These are phyloP conservation scores for Paedocypris micromegethes DNA, from an alignment of 2,797 vertebrate genomes.

Conservation along the genomic window DNA sequence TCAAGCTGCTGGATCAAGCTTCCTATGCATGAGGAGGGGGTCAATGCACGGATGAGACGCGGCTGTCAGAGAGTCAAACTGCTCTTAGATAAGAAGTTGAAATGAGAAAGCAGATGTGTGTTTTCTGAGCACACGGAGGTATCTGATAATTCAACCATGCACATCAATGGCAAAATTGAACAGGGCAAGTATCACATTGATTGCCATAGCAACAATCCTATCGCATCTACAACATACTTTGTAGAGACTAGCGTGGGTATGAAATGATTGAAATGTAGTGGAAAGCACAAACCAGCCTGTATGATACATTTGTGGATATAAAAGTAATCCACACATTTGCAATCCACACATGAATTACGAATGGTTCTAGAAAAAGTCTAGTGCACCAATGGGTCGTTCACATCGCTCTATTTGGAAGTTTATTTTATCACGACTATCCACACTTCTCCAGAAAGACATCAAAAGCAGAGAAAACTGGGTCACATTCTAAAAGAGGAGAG, in stretches of 20 bases:
- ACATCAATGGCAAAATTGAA: slow-evolving; percentile 3
- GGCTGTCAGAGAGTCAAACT: slow-evolving; percentile 31
- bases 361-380: too few relatives aligned
- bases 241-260: too few relatives aligned
- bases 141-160: slow-evolving; percentile 11
- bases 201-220: slow-evolving; percentile 10
- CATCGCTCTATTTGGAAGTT: slow-evolving; percentile 25
- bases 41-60: slow-evolving; percentile 12
- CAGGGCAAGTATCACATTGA: slow-evolving; percentile 15
- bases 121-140: slow-evolving; percentile 11
- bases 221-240: neutral
- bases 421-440: slow-evolving; percentile 49
- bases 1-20: slow-evolving; percentile 30
- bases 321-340: too few relatives aligned
- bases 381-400: too few relatives aligned
- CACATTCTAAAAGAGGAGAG: slow-evolving; percentile 38
- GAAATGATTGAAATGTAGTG: too few relatives aligned
- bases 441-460: slow-evolving; percentile 28
- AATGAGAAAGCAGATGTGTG: neutral
- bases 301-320: too few relatives aligned
- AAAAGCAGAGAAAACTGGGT: slow-evolving; percentile 54
- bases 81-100: slow-evolving; percentile 10
- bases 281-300: too few relatives aligned
- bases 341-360: too few relatives aligned
- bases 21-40: slow-evolving; percentile 2